phyloP scores from a whole-genome alignment of 2,888 invertebrate genomes.

The Empis stercorea region DNA sequence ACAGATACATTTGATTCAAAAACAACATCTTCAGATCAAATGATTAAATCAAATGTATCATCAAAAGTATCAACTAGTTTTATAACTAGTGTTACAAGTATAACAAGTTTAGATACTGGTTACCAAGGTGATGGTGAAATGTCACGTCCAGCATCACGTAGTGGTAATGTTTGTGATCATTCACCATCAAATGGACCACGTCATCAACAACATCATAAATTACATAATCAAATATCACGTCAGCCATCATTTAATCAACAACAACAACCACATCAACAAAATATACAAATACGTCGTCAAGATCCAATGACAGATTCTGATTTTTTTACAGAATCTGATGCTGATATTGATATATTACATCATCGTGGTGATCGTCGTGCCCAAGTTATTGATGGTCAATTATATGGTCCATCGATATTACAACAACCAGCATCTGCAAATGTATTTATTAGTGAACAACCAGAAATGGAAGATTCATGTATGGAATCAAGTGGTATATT shows the following conservation, averaged over 20 bases:
- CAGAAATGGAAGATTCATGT: conserved; percentile 55
- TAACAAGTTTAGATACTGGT: conserved; percentile 83
- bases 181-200: conserved; percentile 46
- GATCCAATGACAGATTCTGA: conserved; percentile 87
- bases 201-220: conserved; percentile 11
- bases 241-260: conserved; percentile 36
- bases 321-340: conserved; percentile 82
- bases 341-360: conserved; percentile 51
- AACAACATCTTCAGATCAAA: conserved; percentile 42
- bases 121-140: conserved; percentile 88
- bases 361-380: conserved; percentile 63
- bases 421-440: conserved; percentile 33
- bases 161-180: conserved; percentile 65
- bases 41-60: conserved; percentile 47
- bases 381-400: conserved; percentile 77
- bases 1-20: conserved; percentile 45
- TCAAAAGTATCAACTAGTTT: conserved; percentile 62
- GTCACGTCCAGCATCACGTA: conserved; percentile 71
- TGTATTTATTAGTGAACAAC: conserved; percentile 39
- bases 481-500: conserved; percentile 87
- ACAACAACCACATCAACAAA: conserved; percentile 23
- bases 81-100: conserved; percentile 79
- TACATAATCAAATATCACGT: conserved; percentile 24
- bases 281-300: conserved; percentile 52
- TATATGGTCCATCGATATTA: conserved; percentile 55